Conservation (phyloP, 2,113 vertebrate species). For the Ailuropoda melanoleuca region DNA sequence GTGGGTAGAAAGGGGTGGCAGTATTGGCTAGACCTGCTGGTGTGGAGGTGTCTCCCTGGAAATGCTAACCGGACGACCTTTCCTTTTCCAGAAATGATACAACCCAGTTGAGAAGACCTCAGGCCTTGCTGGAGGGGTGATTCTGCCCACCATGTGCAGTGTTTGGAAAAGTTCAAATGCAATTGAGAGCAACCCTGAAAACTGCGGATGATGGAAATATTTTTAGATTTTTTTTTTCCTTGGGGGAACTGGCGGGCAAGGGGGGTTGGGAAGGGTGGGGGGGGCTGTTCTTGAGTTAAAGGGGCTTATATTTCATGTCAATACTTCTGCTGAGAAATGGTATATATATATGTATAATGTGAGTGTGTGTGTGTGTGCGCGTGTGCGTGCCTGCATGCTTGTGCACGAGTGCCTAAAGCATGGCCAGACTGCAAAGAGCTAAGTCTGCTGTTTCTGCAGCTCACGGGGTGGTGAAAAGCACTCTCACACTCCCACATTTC, state of each 20-base stretch:
- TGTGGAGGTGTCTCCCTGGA: rapidly evolving
- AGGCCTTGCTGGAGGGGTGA: slow-evolving; percentile 13
- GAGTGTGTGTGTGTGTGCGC: not conserved
- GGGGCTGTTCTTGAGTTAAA: slow-evolving; percentile 72
- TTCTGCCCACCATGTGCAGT: slow-evolving; percentile 57
- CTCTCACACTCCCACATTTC: not conserved
- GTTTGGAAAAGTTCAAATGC: slow-evolving; percentile 73
- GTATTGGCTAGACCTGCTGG: rapidly evolving
- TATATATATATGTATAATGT: slow-evolving; percentile 61
- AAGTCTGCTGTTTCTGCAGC: not conserved
- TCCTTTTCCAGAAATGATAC: slow-evolving; percentile 34
- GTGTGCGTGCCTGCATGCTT: too few relatives aligned
- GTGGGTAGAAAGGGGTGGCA: too few relatives aligned
- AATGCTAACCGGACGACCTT: not conserved
- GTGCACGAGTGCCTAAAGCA: not conserved
- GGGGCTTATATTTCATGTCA: slow-evolving; percentile 73
- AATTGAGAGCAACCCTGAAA: slow-evolving; percentile 67
- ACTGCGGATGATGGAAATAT: slow-evolving; percentile 75
- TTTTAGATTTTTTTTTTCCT: slow-evolving; percentile 81
- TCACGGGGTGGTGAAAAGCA: not conserved
- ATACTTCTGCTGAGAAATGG: slow-evolving; percentile 75
- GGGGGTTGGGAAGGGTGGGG: slow-evolving; percentile 50
- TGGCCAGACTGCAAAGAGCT: not conserved
- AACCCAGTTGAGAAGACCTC: slow-evolving; percentile 24
- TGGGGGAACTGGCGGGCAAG: slow-evolving; percentile 27